Evolutionary conservation across 2,797 vertebrate genomes (phyloP).

Genomic region (Megaceryle alcyon): DNA sequence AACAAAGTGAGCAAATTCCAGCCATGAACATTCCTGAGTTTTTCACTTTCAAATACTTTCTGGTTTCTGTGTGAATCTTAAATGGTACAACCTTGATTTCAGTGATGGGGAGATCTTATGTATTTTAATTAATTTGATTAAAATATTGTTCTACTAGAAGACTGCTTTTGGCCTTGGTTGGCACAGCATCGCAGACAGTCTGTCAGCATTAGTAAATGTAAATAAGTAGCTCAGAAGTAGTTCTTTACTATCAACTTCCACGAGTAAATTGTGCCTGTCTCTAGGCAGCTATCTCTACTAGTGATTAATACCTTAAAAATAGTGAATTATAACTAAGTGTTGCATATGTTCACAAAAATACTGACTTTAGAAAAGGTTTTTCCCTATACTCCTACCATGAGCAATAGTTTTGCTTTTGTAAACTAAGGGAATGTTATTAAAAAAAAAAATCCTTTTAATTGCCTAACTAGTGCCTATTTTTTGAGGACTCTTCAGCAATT

Average conservation of each 20-base stretch:
- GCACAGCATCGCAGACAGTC: not conserved
- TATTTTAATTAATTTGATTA: not conserved
- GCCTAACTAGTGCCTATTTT: not conserved
- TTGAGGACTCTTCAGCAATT: not conserved
- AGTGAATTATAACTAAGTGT: not conserved
- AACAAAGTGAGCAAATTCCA: not conserved
- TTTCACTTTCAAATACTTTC: not conserved
- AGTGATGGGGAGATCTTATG: not conserved
- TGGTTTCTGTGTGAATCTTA: not conserved
- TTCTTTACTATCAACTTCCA: not conserved
- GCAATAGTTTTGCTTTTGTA: not conserved
- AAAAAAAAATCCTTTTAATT: not conserved
- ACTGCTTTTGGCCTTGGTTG: not conserved
- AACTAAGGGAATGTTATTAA: not conserved
- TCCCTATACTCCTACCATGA: not conserved
- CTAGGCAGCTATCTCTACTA: not conserved
- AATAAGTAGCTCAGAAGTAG: not conserved
- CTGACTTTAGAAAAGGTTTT: not conserved
- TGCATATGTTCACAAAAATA: not conserved
- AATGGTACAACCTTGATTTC: not conserved
- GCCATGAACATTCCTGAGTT: not conserved
- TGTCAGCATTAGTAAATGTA: not conserved
- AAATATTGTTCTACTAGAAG: not conserved
- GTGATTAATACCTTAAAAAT: not conserved
- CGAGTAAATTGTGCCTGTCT: not conserved